phyloP scores from a whole-genome alignment of 2,113 vertebrate species.

The Chascanopsetta lugubris region DNA sequence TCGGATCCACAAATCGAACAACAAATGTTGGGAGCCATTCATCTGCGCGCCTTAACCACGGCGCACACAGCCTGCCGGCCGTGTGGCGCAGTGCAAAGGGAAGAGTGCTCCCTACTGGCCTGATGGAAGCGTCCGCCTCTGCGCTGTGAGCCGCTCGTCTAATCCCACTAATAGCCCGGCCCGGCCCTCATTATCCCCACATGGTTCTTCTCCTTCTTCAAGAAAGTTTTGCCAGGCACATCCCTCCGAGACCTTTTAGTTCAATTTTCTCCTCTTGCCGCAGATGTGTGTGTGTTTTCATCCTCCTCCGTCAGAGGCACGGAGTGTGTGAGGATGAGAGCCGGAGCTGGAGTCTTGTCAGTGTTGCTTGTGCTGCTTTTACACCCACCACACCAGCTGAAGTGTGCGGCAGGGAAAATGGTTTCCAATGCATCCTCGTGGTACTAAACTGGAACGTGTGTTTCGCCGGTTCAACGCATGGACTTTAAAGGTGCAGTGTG shows the following conservation, averaged over 20 bases:
- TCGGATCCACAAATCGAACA: conserved; percentile 34
- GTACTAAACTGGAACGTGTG: conserved; percentile 29
- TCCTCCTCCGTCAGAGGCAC: conserved; percentile 23
- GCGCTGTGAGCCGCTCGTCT: conserved; percentile 43
- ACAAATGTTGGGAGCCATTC: conserved; percentile 19
- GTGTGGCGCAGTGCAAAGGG: conserved; percentile 59
- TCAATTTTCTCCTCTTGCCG: conserved; percentile 33
- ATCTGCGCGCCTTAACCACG: conserved; percentile 22
- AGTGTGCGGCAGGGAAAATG: not conserved
- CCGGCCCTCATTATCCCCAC: conserved; percentile 50
- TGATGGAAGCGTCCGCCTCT: conserved; percentile 4
- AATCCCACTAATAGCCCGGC: conserved; percentile 52
- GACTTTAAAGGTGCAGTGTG: no score
- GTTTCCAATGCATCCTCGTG: conserved; percentile 21
- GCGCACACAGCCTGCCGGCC: conserved; percentile 1
- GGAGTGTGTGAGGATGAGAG: conserved; percentile 10
- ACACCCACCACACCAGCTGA: not conserved
- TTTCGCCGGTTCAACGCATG: no score
- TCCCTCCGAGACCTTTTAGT: conserved; percentile 46
- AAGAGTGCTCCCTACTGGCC: conserved; percentile 78
- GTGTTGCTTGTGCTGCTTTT: conserved; percentile 11
- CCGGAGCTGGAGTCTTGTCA: conserved; percentile 15
- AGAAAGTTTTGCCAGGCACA: conserved; percentile 23
- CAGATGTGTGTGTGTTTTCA: conserved; percentile 38
- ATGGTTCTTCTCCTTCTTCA: conserved; percentile 24